Percentiles rank a stretch among this genome's conserved stretches.
Conservation (phyloP, 2,888 invertebrate species). For the Cordilura impudica region DNA sequence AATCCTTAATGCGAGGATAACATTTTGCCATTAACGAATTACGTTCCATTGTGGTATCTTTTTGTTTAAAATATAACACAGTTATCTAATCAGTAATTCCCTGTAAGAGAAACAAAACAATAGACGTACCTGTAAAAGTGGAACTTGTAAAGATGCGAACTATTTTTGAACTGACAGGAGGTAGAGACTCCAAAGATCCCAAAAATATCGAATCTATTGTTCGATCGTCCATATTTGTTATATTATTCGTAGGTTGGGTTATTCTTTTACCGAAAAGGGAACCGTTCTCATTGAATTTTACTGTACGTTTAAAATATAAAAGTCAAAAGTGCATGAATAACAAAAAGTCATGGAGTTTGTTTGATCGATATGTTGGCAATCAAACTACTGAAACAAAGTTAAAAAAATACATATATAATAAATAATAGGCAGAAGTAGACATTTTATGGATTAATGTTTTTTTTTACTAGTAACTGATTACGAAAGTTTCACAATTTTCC, state of each 20-base stretch:
- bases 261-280: neutral
- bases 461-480: too few species aligned
- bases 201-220: conserved; percentile 94
- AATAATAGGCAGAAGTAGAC: neutral
- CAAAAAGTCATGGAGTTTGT: conserved; percentile 32
- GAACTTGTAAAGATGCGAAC: conserved; percentile 99
- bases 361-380: conserved; percentile 59
- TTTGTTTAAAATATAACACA: neutral
- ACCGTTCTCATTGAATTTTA: conserved; percentile 21
- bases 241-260: neutral
- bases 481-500: too few species aligned
- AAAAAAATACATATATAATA: conserved; percentile 17
- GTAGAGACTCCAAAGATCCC: conserved; percentile 91
- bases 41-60: conserved; percentile 97
- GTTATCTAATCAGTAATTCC: conserved; percentile 13
- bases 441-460: neutral
- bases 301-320: conserved; percentile 14
- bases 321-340: conserved; percentile 31
- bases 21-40: conserved; percentile 99
- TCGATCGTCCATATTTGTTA: conserved; percentile 87
- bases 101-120: too few species aligned
- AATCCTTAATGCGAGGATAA: conserved; percentile 97
- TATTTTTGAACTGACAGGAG: conserved; percentile 97
- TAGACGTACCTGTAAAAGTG: conserved; percentile 92
- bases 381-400: conserved; percentile 29